Evolutionary conservation across 2,113 vertebrate species (phyloP), one percentile per base, ranked within the genome.

Genomic region (Ardeotis arabs): DNA sequence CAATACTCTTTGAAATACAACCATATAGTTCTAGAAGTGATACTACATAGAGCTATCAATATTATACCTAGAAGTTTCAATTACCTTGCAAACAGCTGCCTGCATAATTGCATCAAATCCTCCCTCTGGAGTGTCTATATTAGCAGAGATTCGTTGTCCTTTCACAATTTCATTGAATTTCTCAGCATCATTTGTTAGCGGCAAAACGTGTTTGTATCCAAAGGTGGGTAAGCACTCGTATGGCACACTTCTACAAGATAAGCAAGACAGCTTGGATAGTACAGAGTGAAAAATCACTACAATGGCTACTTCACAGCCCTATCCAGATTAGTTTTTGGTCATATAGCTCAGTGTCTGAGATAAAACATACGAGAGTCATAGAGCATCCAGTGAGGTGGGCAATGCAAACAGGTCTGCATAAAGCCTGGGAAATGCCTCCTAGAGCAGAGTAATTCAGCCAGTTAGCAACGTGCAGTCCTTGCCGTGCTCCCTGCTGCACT

Each of bases 91-190:
- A 90, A 99, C 99, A 41, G 99, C 98, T 70, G 98, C 99, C 97
- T 99, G 99, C 99, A 99, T 99, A 90, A 99, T 98, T 77, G 99
- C 99, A 80, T 99, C 99, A 28, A 99, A 99, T 93, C 99, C 99
- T 50, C 99, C 98, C 91, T 99, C 99, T 5, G 98, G 98, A 37
- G 98, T 68, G 33, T 99, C 99, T 56, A 99, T 98, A 85, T 99
- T 99, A 76, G 98, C 99, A 39, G 99, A 99, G 63, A 99, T 99
- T 29, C 85, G 96, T 86, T 99, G 99, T 79, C 89, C 94, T 53
- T 98, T 98, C 87, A 99, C 98, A 35, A 99, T 99, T 96, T 99
- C 97, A 68, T 99, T 99, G 96, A 99, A 99, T 91, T 97, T 98
- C 95, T 98, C 98, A 3, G 99, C 98, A 96, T 98, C 98, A 89